Conservation (phyloP, 1,140 invertebrate species). For the Drosophila biarmipes region DNA sequence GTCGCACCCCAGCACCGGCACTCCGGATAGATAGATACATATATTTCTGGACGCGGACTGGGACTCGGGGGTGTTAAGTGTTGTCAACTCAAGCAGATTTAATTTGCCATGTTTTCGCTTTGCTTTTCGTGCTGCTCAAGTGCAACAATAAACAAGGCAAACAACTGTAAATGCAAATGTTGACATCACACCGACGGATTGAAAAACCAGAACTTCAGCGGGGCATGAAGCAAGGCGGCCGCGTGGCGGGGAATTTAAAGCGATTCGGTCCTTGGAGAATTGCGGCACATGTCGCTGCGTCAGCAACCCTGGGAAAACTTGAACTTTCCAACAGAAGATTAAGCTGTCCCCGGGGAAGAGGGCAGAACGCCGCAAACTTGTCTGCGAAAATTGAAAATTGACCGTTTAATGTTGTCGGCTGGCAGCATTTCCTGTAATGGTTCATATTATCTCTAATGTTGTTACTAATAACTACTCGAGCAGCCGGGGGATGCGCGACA, state of each 20-base stretch:
- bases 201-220: background rate
- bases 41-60: background rate
- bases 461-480: constrained; percentile 71
- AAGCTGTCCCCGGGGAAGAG: constrained; percentile 75
- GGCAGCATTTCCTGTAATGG: constrained; percentile 47
- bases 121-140: constrained; percentile 51
- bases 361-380: constrained; percentile 45
- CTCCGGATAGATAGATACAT: background rate
- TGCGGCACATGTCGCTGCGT: constrained; percentile 61
- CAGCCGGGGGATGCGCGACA: constrained; percentile 18
- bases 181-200: constrained; percentile 70
- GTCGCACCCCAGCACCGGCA: background rate
- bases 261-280: constrained; percentile 72
- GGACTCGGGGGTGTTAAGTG: constrained; percentile 61
- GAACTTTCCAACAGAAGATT: constrained; percentile 80
- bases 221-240: constrained; percentile 1
- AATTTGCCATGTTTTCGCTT: constrained; percentile 79
- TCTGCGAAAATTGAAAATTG: constrained; percentile 84
- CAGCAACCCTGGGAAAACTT: constrained; percentile 71
- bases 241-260: constrained; percentile 61
- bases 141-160: constrained; percentile 70
- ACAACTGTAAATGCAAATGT: constrained; percentile 80
- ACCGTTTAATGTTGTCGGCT: constrained; percentile 75
- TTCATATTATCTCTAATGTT: constrained; percentile 31
- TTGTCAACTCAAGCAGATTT: constrained; percentile 83